Percentiles rank a stretch among this genome's conserved stretches.
Conservation (phyloP, 2,797 vertebrate genomes). For the Gallinago nigripennis region DNA sequence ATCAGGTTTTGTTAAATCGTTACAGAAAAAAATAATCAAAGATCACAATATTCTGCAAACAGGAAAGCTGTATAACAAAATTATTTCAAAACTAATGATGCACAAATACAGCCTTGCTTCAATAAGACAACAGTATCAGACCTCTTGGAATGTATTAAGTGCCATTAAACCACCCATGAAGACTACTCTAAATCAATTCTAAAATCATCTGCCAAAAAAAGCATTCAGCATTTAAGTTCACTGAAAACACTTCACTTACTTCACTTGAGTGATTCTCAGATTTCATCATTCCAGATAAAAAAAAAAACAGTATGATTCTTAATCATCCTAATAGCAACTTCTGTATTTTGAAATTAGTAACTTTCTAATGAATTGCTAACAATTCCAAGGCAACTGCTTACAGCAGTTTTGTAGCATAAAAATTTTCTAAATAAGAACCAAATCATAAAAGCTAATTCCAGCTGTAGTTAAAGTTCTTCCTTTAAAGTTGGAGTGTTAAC, state of each 20-base stretch:
- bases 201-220: neutral
- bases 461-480: neutral
- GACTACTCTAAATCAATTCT: neutral
- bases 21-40: neutral
- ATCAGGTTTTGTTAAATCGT: neutral
- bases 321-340: neutral
- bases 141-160: neutral
- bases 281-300: neutral
- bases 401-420: neutral
- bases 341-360: neutral
- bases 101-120: neutral
- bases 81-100: neutral
- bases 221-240: neutral
- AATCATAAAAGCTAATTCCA: neutral
- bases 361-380: too few relatives aligned
- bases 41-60: neutral
- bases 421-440: neutral
- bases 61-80: neutral
- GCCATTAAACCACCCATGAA: neutral
- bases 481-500: constrained; percentile 3
- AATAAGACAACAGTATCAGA: neutral
- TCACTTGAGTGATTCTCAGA: neutral
- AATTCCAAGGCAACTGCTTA: neutral
- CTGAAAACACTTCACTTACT: neutral
- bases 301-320: neutral